Evolutionary conservation across 2,888 invertebrate genomes (phyloP).

Genomic region (Erebia epiphron): DNA sequence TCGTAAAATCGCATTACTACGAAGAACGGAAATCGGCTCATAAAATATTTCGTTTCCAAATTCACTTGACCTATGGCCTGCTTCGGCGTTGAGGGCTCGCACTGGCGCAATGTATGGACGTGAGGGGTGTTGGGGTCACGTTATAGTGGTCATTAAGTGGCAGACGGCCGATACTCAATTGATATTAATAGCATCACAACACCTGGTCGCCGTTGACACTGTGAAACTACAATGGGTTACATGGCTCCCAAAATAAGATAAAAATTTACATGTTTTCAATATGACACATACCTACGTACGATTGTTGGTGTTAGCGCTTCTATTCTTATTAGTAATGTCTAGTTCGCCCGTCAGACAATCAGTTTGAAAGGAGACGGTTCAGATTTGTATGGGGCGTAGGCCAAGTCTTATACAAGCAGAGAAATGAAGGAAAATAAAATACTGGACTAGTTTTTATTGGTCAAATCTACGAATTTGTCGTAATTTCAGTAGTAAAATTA

Average conservation of each 20-base stretch:
- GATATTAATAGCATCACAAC: conserved; percentile 77
- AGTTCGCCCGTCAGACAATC: too few species aligned
- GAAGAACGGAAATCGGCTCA: conserved; percentile 64
- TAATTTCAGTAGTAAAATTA: too few species aligned
- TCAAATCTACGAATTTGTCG: too few species aligned
- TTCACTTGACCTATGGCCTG: conserved; percentile 48
- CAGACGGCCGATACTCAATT: conserved; percentile 76
- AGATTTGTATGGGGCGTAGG: too few species aligned
- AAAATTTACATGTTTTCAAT: not conserved
- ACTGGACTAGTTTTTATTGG: too few species aligned
- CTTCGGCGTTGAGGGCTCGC: conserved; percentile 34
- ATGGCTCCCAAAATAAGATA: conserved; percentile 46
- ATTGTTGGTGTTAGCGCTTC: not conserved
- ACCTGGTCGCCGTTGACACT: conserved; percentile 71
- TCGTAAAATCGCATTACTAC: conserved; percentile 70
- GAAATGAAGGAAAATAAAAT: too few species aligned
- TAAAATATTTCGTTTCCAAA: conserved; percentile 71
- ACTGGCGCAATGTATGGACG: conserved; percentile 35
- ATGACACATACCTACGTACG: not conserved
- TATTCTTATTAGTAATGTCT: too few species aligned
- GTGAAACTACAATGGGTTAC: conserved; percentile 55
- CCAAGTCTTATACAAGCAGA: too few species aligned
- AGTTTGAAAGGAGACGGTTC: too few species aligned
- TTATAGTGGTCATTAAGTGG: conserved; percentile 53
- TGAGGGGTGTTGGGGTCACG: conserved; percentile 51